Percentiles rank a stretch among this genome's conserved stretches.
Evolutionary conservation across 2,888 invertebrate genomes (phyloP).

Genomic region (Steromphala cineraria): DNA sequence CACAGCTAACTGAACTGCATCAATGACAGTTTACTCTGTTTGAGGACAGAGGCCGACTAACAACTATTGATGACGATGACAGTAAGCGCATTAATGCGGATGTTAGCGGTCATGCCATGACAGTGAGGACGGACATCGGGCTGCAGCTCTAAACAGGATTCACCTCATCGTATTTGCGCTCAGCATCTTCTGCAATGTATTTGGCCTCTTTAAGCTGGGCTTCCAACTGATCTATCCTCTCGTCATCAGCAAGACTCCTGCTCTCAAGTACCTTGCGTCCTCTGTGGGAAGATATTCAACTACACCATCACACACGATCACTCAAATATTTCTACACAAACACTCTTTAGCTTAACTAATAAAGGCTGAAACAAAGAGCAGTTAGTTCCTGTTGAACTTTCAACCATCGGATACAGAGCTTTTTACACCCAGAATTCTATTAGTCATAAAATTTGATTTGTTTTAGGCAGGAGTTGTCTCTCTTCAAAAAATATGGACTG

Average conservation of each 20-base stretch:
- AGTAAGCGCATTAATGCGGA: neutral
- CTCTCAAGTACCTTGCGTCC: constrained; percentile 99
- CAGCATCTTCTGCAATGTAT: constrained; percentile 98
- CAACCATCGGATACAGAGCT: too few species aligned
- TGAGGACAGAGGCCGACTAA: too few species aligned
- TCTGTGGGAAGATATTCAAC: constrained; percentile 78
- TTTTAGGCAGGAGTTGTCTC: too few species aligned
- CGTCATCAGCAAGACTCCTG: constrained; percentile 99
- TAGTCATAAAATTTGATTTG: too few species aligned
- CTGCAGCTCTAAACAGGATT: constrained; percentile 29
- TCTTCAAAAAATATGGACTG: too few species aligned
- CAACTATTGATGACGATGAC: too few species aligned
- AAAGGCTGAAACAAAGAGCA: too few species aligned
- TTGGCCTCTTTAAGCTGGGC: constrained; percentile 99
- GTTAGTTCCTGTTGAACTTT: too few species aligned
- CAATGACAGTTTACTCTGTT: too few species aligned
- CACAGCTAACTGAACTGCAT: too few species aligned
- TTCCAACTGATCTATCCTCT: constrained; percentile 99
- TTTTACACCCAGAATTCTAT: too few species aligned
- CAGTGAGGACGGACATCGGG: neutral
- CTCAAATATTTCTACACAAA: neutral
- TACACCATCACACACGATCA: neutral
- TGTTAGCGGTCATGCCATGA: constrained; percentile 14
- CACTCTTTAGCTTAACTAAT: too few species aligned
- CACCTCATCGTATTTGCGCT: constrained; percentile 77